Base-by-base conservation (phyloP, 2,888 invertebrate genomes). In the Sthenelais limicola region DNA sequence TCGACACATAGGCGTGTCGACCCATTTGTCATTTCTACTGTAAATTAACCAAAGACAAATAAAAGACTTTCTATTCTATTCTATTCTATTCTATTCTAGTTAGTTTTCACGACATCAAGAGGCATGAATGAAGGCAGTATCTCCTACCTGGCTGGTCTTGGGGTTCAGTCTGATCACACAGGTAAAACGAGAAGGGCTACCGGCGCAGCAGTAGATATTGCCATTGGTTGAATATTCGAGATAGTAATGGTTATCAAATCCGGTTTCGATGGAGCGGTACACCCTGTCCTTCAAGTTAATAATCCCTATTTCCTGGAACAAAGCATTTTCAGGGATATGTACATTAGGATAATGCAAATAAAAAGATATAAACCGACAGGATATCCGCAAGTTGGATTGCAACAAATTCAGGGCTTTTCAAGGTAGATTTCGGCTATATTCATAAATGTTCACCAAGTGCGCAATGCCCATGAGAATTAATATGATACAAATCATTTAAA, bases 101-200 rank as follows among this genome's bases (percentile, higher is more conserved):
- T n/a, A n/a, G n/a, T n/a, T n/a, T n/a, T n/a, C n/a, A n/a, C n/a
- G n/a, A n/a, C n/a, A n/a, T n/a, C n/a, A n/a, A n/a, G n/a, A n/a
- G n/a, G 9, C 43, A 12, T 43, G 15, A 43, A 43, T 43, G 9
- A 52, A 24, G 24, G 15, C 24, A 56, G 26, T 30, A 26, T 9
- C 26, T n/a, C 12, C 58, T 69, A 85, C 84, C 81, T 84, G 58
- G 48, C 76, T 76, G 28, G 79, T 75, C 0, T 75, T 62, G n/a
- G 81, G 73, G 67, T 84, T 76, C 54, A 86, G 80, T 49, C 82
- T 76, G 52, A 87, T 78, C 18, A 87, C 77, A 73, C 80, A 80
- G 15, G 82, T 79, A 71, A 83, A 84, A 71, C 78, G 74, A n/a
- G 80, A 81, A 0, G 84, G 82, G 76, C 86, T 85, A 30, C 82